phyloP scores from a whole-genome alignment of 2,797 vertebrate species.

The Phrynocephalus guinanensis region DNA sequence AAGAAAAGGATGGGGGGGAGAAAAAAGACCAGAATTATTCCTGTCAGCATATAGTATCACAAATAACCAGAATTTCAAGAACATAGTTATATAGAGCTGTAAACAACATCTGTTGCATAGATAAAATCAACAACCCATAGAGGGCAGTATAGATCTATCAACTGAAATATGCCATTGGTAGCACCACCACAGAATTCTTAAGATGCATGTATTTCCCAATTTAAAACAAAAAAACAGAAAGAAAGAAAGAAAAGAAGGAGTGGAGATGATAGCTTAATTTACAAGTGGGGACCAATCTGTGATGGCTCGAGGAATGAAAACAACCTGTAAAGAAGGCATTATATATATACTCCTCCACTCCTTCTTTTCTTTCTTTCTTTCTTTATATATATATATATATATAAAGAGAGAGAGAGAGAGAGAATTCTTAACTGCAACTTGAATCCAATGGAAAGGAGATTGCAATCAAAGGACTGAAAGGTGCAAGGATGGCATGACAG shows the following conservation, averaged over 20 bases:
- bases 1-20: background rate
- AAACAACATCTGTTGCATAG: background rate
- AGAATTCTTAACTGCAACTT: slow-evolving; percentile 65
- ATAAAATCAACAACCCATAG: slow-evolving; percentile 57
- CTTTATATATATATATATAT: no score
- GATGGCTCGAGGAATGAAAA: slow-evolving; percentile 47
- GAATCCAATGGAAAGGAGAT: slow-evolving; percentile 38
- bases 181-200: background rate
- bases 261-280: slow-evolving; percentile 67
- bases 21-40: slow-evolving; percentile 57
- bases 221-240: background rate
- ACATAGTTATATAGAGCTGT: background rate
- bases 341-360: no score
- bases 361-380: no score
- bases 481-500: slow-evolving; percentile 37
- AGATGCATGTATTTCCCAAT: background rate
- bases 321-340: slow-evolving; percentile 18
- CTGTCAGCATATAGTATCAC: slow-evolving; percentile 50
- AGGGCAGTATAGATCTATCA: slow-evolving; percentile 71
- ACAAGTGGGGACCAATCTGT: slow-evolving; percentile 61
- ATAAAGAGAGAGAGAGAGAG: no score
- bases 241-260: slow-evolving; percentile 64
- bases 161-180: slow-evolving; percentile 40
- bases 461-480: slow-evolving; percentile 19
- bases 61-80: slow-evolving; percentile 45